phyloP scores from a whole-genome alignment of 2,797 vertebrate species.

The Lacerta bilineata region DNA sequence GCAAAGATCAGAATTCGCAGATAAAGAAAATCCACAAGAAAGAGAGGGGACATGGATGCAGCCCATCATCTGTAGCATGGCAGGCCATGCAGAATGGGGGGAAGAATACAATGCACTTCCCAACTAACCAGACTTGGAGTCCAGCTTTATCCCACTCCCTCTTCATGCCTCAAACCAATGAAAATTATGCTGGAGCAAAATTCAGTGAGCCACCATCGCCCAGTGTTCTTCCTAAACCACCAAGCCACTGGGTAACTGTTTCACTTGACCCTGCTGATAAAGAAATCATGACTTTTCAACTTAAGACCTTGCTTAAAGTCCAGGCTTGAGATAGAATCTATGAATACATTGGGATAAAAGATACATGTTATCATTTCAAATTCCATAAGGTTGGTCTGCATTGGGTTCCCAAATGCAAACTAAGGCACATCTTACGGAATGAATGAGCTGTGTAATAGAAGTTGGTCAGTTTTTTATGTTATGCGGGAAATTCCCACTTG shows the following conservation, averaged over 20 bases:
- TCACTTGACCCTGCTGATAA: constrained; percentile 91
- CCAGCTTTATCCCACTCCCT: constrained; percentile 83
- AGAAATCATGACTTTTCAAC: constrained; percentile 96
- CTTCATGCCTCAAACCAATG: constrained; percentile 87
- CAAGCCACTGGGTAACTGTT: constrained; percentile 96
- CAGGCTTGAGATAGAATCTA: constrained; percentile 85
- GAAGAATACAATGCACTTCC: constrained; percentile 84
- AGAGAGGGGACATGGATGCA: constrained; percentile 84
- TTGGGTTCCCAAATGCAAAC: constrained; percentile 36
- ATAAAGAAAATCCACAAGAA: constrained; percentile 85
- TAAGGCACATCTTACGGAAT: constrained; percentile 8
- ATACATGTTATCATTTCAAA: constrained; percentile 49
- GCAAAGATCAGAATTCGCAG: constrained; percentile 87
- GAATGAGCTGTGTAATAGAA: constrained; percentile 52
- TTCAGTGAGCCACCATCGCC: constrained; percentile 97
- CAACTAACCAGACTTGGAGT: constrained; percentile 89
- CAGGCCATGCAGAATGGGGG: constrained; percentile 91
- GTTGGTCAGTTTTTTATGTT: constrained; percentile 24
- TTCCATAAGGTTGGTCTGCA: constrained; percentile 43
- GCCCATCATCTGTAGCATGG: constrained; percentile 87
- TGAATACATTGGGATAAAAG: constrained; percentile 15
- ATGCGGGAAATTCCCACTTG: neutral
- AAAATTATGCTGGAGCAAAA: constrained; percentile 96
- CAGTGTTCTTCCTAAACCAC: constrained; percentile 95
- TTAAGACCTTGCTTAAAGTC: constrained; percentile 97